Evolutionary conservation across 2,888 invertebrate species (phyloP).

Genomic region (Xiphydria camelus): DNA sequence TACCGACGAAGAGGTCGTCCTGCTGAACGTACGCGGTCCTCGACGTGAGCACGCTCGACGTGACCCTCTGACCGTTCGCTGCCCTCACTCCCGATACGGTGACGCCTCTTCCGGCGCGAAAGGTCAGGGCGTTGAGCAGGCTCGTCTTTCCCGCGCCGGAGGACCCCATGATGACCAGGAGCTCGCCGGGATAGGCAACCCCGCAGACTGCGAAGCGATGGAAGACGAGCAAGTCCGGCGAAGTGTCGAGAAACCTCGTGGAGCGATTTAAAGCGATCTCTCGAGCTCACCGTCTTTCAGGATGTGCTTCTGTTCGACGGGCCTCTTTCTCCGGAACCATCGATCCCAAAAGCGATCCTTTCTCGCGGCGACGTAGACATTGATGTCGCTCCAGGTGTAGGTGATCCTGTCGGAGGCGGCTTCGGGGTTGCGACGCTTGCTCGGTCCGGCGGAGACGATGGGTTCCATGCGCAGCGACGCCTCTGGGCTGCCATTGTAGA

Average conservation of each 20-base stretch:
- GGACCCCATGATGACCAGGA: constrained; percentile 86
- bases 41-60: constrained; percentile 72
- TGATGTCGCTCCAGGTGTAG: constrained; percentile 80
- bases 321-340: constrained; percentile 28
- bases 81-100: constrained; percentile 65
- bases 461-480: constrained; percentile 32
- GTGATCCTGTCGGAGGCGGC: constrained; percentile 60
- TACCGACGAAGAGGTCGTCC: constrained; percentile 90
- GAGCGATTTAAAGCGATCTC: background rate
- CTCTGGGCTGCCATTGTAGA: constrained; percentile 18
- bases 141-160: constrained; percentile 96
- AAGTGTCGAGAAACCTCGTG: no score
- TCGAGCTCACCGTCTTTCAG: constrained; percentile 69
- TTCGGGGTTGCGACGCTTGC: constrained; percentile 10
- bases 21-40: constrained; percentile 92
- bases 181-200: constrained; percentile 81
- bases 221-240: background rate
- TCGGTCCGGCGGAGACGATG: constrained; percentile 12
- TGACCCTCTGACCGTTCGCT: constrained; percentile 78
- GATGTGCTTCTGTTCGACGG: constrained; percentile 63
- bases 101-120: constrained; percentile 73
- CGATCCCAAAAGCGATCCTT: constrained; percentile 50
- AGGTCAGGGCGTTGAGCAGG: constrained; percentile 85
- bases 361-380: constrained; percentile 70
- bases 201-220: constrained; percentile 69